Conservation (phyloP, 2,113 vertebrate species). For the Notothenia rossii region DNA sequence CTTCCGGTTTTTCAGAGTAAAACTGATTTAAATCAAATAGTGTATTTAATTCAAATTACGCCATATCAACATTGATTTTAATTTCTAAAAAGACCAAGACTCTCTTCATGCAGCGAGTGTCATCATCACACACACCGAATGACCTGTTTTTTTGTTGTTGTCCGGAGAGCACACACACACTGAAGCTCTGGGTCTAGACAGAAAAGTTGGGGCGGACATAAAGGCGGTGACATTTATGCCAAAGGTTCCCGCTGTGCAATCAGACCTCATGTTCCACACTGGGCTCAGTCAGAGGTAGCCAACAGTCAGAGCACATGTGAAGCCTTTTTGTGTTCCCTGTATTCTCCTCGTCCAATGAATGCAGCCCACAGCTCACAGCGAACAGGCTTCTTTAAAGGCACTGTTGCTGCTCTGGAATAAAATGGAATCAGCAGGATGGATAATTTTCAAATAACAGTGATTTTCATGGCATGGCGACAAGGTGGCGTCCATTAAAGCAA, state of each 20-base stretch:
- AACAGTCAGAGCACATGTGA: constrained; percentile 64
- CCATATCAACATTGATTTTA: too few species aligned
- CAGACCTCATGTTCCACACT: constrained; percentile 68
- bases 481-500: background rate
- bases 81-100: too few species aligned
- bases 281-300: constrained; percentile 58
- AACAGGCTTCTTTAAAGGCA: constrained; percentile 44
- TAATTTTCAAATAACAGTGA: too few species aligned
- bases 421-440: constrained; percentile 21
- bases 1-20: too few species aligned
- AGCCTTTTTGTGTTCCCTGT: constrained; percentile 47
- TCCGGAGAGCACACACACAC: background rate
- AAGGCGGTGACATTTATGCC: constrained; percentile 57
- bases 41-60: too few species aligned
- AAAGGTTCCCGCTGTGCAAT: constrained; percentile 77
- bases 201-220: constrained; percentile 60
- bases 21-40: too few species aligned
- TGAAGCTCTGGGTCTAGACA: constrained; percentile 65
- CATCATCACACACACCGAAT: constrained; percentile 23
- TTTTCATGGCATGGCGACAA: background rate
- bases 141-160: background rate
- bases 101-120: too few species aligned
- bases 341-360: constrained; percentile 48
- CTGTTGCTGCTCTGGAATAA: constrained; percentile 36
- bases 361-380: constrained; percentile 32